phyloP scores from a whole-genome alignment of 2,888 invertebrate species.

The Clunio marinus region DNA sequence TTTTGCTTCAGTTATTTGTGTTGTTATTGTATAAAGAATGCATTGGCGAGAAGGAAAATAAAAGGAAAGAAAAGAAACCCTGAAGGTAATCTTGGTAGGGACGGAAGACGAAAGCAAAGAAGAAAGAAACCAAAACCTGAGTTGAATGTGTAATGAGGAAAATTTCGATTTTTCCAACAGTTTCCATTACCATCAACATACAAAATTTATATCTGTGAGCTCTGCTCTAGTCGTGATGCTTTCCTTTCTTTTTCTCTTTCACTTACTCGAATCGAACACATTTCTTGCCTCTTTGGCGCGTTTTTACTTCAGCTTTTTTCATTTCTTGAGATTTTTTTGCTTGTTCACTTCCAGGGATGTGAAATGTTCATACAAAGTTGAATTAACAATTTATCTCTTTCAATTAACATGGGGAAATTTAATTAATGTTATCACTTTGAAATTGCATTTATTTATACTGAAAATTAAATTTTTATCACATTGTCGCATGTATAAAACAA shows the following conservation, averaged over 20 bases:
- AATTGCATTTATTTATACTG: no score
- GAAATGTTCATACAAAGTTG: not conserved
- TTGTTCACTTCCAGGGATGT: not conserved
- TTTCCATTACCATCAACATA: slow-evolving; percentile 39
- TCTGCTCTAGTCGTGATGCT: slow-evolving; percentile 7
- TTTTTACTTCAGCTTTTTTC: slow-evolving; percentile 24
- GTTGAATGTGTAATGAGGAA: slow-evolving; percentile 36
- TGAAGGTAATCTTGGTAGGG: slow-evolving; percentile 38
- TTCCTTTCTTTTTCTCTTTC: not conserved
- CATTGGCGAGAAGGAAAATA: slow-evolving; percentile 14
- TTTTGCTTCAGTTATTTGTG: slow-evolving; percentile 21
- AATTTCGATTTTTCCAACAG: slow-evolving; percentile 38
- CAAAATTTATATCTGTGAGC: slow-evolving; percentile 37
- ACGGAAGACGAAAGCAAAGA: slow-evolving; percentile 10
- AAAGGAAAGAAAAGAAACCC: slow-evolving; percentile 27
- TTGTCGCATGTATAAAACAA: no score
- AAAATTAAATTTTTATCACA: no score
- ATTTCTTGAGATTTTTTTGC: not conserved
- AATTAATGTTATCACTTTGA: no score
- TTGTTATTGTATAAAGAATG: slow-evolving; percentile 25
- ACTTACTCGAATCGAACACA: not conserved
- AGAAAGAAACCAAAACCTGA: slow-evolving; percentile 38
- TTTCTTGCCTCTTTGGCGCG: slow-evolving; percentile 26
- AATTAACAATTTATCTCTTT: no score
- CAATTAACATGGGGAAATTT: not conserved